phyloP scores from a whole-genome alignment of 2,888 invertebrate species.

The Drosophila diplacantha region DNA sequence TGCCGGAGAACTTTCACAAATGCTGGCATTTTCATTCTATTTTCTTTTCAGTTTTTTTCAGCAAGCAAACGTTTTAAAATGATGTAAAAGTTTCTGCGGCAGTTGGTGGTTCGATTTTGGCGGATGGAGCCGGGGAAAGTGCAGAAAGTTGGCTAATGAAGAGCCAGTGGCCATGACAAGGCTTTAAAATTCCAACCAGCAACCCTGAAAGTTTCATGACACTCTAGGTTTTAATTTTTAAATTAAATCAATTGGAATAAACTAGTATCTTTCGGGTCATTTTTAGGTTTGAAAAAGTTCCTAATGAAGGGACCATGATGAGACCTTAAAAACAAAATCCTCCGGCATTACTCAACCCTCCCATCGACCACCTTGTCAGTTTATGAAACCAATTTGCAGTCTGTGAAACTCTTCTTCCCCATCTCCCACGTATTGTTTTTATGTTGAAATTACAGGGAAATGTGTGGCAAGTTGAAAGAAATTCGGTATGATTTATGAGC shows the following conservation, averaged over 20 bases:
- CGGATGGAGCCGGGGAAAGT: neutral
- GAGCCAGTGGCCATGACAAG: constrained; percentile 27
- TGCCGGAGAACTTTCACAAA: constrained; percentile 43
- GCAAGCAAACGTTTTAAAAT: constrained; percentile 28
- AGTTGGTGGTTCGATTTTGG: constrained; percentile 21
- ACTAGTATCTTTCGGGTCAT: neutral
- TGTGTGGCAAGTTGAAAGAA: constrained; percentile 41
- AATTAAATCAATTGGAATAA: neutral
- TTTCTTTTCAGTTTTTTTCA: neutral
- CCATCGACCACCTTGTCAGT: constrained; percentile 17
- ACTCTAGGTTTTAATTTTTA: neutral
- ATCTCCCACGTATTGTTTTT: constrained; percentile 23
- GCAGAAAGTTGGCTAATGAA: constrained; percentile 32
- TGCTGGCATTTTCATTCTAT: constrained; percentile 21
- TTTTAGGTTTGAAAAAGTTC: neutral
- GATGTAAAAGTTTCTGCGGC: constrained; percentile 36
- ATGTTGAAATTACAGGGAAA: constrained; percentile 62
- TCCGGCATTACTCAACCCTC: neutral
- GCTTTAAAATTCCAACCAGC: constrained; percentile 18
- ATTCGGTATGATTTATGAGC: constrained; percentile 69
- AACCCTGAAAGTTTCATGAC: neutral
- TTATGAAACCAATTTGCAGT: constrained; percentile 38
- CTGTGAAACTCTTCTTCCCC: constrained; percentile 43
- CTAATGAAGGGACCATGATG: neutral
- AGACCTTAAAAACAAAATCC: neutral